These are phyloP conservation scores for Desmodus rotundus DNA, from an alignment of 2,113 vertebrate genomes.

Conservation along the genomic window DNA sequence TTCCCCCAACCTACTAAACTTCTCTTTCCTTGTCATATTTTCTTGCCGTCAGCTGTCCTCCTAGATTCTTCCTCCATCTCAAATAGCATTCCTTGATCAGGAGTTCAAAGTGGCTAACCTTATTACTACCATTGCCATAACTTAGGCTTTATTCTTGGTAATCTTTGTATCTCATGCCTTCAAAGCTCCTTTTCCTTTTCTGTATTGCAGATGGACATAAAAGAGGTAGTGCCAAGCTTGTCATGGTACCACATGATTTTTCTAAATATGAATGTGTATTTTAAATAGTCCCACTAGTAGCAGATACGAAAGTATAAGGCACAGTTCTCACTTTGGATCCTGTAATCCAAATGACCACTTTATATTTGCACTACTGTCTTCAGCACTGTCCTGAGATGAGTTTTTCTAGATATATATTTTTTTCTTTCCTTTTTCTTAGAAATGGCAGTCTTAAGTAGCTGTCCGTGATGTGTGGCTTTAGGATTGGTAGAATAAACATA, in stretches of 20 bases:
- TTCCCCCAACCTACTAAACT: background rate
- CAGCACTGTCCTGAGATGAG: background rate
- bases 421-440: background rate
- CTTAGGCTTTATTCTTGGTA: background rate
- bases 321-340: conserved; percentile 3
- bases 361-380: conserved; percentile 17
- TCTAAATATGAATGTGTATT: background rate
- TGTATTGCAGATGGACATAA: background rate
- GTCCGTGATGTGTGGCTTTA: background rate
- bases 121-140: background rate
- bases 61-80: background rate
- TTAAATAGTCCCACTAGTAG: background rate
- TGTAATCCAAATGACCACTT: background rate
- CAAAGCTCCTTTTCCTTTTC: background rate
- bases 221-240: background rate
- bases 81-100: background rate
- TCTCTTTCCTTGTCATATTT: background rate
- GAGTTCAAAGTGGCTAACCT: background rate
- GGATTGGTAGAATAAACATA: background rate
- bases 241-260: background rate
- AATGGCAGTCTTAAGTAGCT: background rate
- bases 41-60: background rate
- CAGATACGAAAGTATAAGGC: background rate
- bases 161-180: background rate
- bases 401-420: background rate